A percentile compares a stretch with the other conserved stretches of the same genome.
These are phyloP conservation scores for Eupsilia transversa DNA, from an alignment of 2,888 invertebrate species.

Conservation along the genomic window DNA sequence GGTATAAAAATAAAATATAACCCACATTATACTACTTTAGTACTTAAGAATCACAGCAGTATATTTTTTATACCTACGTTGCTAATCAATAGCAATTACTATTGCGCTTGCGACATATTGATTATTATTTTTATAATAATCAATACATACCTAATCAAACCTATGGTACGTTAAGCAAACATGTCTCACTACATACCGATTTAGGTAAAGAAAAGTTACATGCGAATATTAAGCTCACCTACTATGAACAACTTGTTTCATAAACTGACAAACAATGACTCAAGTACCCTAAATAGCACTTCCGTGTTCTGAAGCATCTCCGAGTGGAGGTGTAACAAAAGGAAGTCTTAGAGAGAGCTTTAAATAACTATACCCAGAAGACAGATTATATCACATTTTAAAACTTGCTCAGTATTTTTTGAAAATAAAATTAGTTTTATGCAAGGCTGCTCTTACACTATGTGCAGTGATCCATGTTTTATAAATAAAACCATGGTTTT, in stretches of 20 bases:
- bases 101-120: too few species aligned
- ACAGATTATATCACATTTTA: slow-evolving; percentile 52
- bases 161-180: too few species aligned
- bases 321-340: slow-evolving; percentile 42
- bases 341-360: slow-evolving; percentile 41
- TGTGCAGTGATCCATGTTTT: neutral
- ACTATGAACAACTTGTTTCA: slow-evolving; percentile 27
- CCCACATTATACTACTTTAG: too few species aligned
- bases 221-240: slow-evolving; percentile 3
- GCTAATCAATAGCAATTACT: too few species aligned
- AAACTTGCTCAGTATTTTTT: slow-evolving; percentile 42
- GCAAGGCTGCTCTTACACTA: neutral
- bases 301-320: slow-evolving; percentile 51
- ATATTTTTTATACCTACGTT: too few species aligned
- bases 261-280: slow-evolving; percentile 40
- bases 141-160: too few species aligned
- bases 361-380: slow-evolving; percentile 61
- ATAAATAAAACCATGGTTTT: neutral
- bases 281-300: slow-evolving; percentile 58
- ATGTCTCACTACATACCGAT: neutral
- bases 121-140: too few species aligned
- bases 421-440: slow-evolving; percentile 31
- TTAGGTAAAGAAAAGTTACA: neutral
- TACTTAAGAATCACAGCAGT: too few species aligned
- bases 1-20: too few species aligned